Evolutionary conservation across 1,140 invertebrate genomes (phyloP).

Genomic region (Hestina assimilis): DNA sequence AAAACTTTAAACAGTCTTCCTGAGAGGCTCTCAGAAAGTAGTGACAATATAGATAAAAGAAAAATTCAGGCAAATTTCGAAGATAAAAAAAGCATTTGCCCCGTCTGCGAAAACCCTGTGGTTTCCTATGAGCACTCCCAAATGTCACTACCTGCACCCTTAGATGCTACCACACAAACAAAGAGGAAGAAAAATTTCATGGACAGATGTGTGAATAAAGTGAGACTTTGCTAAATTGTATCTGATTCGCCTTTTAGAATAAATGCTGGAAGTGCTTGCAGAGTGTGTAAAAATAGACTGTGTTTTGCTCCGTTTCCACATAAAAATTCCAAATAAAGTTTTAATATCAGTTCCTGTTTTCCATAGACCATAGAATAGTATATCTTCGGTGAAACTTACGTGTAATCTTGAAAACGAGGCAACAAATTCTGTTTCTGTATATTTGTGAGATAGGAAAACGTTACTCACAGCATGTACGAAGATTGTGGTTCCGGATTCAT

Average conservation of each 20-base stretch:
- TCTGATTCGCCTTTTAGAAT: conserved; percentile 19
- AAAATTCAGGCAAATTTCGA: conserved; percentile 33
- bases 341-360: background rate
- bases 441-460: no score
- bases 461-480: background rate
- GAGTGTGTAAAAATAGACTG: conserved; percentile 66
- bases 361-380: background rate
- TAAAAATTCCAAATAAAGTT: background rate
- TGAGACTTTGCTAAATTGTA: conserved; percentile 81
- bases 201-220: conserved; percentile 88
- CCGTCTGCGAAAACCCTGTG: conserved; percentile 70
- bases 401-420: background rate
- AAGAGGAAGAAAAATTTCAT: conserved; percentile 86
- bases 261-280: conserved; percentile 40
- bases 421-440: background rate
- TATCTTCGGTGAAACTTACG: background rate
- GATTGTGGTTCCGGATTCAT: background rate
- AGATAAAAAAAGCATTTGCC: conserved; percentile 52
- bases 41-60: conserved; percentile 52
- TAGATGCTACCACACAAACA: conserved; percentile 66
- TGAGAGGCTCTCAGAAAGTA: conserved; percentile 63
- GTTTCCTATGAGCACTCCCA: conserved; percentile 65
- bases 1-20: conserved; percentile 63
- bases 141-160: conserved; percentile 60
- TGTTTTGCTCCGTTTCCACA: conserved; percentile 26